Evolutionary conservation across 1,140 invertebrate genomes (phyloP), one percentile per base, ranked within the genome.

Genomic region (Drosophila sp.): DNA sequence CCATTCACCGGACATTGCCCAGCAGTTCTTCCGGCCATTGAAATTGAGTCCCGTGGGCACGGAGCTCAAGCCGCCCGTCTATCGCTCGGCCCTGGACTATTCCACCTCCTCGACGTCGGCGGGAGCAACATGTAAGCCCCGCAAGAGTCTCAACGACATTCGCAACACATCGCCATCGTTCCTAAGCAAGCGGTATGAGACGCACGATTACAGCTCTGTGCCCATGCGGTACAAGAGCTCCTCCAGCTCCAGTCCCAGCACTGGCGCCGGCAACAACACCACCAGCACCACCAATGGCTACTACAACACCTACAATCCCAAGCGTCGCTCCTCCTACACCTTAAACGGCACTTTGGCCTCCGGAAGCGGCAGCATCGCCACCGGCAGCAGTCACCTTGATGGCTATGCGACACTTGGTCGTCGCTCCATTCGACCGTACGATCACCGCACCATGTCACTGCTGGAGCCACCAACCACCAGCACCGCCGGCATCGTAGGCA

Each of bases 281-380:
- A 21, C 21, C 13, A n/a, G n/a, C n/a, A 14, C 48, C 25, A 41
- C 76, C 45, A 78, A 66, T 29, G 74, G 72, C 29, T 91, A 91
- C 45, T 91, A 91, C 64, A 91, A 79, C 25, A 92, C 91, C 7
- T 92, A 92, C 51, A 91, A 86, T 74, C 89, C 91, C 2, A 92
- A 92, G 59, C 75, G 91, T 25, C 74, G 91, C 41, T 92, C 90
- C 7, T 92, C 91, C 2, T 92, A 90, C 43, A 91, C 87, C 0
- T 40, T 86, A 2, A 92, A 92, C 34, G 87, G 83, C 21, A 81
- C 66, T 2, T 41, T 87, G 46, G 69, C 81, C 0, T 74, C 78
- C 1, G 65, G 66, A 18, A 70, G 65, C 2, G 65, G 61, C 34
- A 77, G 62, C 66, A 72, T 61, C 34, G 61, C 70, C 5, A 46